Evolutionary conservation across 1,140 invertebrate species (phyloP).

Genomic region (Drosophila yakuba): DNA sequence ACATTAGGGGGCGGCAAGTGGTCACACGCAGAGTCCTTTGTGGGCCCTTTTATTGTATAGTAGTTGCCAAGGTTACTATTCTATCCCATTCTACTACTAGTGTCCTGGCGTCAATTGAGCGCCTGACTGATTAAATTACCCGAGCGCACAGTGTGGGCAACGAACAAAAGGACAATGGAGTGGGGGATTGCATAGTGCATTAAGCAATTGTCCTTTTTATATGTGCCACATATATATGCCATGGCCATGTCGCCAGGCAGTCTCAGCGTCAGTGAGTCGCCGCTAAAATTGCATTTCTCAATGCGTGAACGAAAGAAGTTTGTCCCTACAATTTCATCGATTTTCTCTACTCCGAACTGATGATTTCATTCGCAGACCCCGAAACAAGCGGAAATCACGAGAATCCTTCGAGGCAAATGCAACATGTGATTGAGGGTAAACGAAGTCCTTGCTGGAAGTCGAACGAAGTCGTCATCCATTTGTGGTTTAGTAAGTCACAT

Average conservation of each 20-base stretch:
- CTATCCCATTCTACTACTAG: conserved; percentile 13
- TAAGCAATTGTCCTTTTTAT: conserved; percentile 54
- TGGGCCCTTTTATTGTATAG: conserved; percentile 24
- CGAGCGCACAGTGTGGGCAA: conserved; percentile 48
- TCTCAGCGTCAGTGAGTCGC: conserved; percentile 59
- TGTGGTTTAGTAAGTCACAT: conserved; percentile 41
- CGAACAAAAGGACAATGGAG: conserved; percentile 34
- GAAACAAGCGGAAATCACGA: not conserved
- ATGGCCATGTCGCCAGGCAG: conserved; percentile 51
- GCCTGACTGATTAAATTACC: conserved; percentile 72
- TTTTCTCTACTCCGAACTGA: conserved; percentile 51
- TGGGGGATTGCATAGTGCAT: conserved; percentile 38
- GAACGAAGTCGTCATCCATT: conserved; percentile 22
- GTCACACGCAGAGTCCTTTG: conserved; percentile 55
- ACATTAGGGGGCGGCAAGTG: conserved; percentile 21
- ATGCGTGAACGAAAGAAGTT: conserved; percentile 32
- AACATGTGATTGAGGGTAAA: conserved; percentile 55
- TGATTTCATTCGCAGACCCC: conserved; percentile 61
- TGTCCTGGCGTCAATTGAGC: conserved; percentile 69
- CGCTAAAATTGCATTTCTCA: conserved; percentile 61
- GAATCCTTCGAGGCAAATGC: conserved; percentile 51
- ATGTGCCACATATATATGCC: conserved; percentile 9
- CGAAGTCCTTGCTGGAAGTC: conserved; percentile 22
- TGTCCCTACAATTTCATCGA: conserved; percentile 60
- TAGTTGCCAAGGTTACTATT: conserved; percentile 69